Percentiles rank a stretch among this genome's conserved stretches.
Evolutionary conservation across 2,888 invertebrate species (phyloP).

Genomic region (Limnephilus marmoratus): DNA sequence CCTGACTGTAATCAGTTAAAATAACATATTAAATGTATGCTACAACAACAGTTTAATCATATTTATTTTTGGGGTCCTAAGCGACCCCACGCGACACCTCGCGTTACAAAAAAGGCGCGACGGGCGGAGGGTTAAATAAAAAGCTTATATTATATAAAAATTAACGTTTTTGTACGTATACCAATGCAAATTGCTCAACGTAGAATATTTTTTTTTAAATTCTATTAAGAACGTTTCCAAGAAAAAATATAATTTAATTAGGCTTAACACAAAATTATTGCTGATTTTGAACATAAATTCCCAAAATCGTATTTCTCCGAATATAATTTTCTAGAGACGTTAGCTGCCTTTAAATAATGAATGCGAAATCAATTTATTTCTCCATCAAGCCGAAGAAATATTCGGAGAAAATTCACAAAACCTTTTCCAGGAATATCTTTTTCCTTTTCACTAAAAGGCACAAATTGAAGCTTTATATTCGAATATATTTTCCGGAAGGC

Average conservation of each 20-base stretch:
- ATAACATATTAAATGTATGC: too few relatives aligned
- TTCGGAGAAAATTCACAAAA: not conserved
- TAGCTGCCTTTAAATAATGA: not conserved
- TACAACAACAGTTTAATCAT: too few relatives aligned
- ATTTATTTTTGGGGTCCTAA: too few relatives aligned
- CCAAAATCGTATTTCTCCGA: not conserved
- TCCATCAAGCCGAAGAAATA: not conserved
- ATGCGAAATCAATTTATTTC: not conserved
- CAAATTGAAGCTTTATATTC: not conserved
- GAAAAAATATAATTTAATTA: not conserved
- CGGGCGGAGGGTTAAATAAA: too few relatives aligned
- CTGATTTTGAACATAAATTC: not conserved
- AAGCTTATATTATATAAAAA: too few relatives aligned
- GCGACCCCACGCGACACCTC: too few relatives aligned
- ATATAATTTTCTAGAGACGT: not conserved
- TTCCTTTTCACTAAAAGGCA: not conserved
- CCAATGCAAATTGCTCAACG: too few relatives aligned
- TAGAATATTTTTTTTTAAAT: too few relatives aligned
- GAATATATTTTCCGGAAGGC: not conserved
- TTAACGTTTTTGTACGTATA: too few relatives aligned
- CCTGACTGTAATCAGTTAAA: too few relatives aligned
- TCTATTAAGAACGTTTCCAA: too few relatives aligned
- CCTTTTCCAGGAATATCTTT: not conserved
- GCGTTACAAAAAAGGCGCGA: too few relatives aligned
- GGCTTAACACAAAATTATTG: not conserved